Conservation (phyloP, 1,140 invertebrate genomes). For the Eufriesea mexicana region DNA sequence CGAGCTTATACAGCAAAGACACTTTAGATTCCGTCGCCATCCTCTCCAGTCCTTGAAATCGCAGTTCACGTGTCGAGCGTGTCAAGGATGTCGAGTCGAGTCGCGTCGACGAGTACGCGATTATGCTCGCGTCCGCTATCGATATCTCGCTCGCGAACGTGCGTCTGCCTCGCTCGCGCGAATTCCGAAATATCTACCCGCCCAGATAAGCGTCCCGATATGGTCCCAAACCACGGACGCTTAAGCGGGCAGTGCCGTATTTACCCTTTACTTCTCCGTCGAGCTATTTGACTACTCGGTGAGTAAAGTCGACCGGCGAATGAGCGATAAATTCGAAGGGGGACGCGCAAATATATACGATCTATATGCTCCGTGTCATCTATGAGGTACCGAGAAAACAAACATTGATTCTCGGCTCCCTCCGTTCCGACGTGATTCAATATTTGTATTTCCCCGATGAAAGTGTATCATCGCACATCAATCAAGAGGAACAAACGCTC, state of each 20-base stretch:
- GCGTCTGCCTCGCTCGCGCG: no score
- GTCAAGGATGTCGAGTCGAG: no score
- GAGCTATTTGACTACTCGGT: background rate
- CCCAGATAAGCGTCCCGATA: no score
- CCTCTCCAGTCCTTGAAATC: no score
- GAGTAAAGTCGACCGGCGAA: slow-evolving; percentile 36
- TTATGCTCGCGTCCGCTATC: no score
- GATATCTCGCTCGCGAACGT: no score
- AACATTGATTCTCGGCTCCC: slow-evolving; percentile 51
- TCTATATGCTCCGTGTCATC: slow-evolving; percentile 42
- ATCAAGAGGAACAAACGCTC: slow-evolving; percentile 62
- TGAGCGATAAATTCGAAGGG: slow-evolving; percentile 53
- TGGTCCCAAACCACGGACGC: no score
- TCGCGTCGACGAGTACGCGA: no score
- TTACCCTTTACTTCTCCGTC: background rate
- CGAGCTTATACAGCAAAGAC: no score
- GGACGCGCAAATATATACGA: slow-evolving; percentile 50
- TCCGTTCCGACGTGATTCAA: slow-evolving; percentile 48
- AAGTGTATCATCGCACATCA: slow-evolving; percentile 65
- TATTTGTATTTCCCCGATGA: slow-evolving; percentile 57
- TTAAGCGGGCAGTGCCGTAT: background rate
- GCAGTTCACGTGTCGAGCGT: no score
- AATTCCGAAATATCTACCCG: no score
- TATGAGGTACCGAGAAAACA: slow-evolving; percentile 41
- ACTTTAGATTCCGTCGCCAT: no score